Percentiles rank a stretch among this genome's conserved stretches.
Evolutionary conservation across 2,113 vertebrate species (phyloP).

Genomic region (Elgaria multicarinata): DNA sequence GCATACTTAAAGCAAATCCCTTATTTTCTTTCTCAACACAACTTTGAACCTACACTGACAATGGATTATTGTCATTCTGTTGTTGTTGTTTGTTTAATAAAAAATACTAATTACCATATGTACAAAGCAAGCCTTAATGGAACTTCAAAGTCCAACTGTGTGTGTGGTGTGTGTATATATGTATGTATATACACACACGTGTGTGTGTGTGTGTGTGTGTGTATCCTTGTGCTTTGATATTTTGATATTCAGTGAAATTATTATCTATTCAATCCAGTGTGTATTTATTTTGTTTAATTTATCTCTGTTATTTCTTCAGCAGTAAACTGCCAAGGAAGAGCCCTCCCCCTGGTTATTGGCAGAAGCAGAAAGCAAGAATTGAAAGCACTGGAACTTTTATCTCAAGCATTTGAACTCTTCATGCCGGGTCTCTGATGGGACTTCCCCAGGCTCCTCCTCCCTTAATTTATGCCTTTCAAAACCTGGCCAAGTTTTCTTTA

Average conservation of each 20-base stretch:
- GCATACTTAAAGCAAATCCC: not conserved
- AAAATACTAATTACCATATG: constrained; percentile 59
- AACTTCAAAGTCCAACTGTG: constrained; percentile 73
- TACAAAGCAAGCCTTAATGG: constrained; percentile 75
- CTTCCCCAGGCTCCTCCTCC: constrained; percentile 55
- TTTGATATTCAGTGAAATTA: constrained; percentile 79
- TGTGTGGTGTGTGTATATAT: not conserved
- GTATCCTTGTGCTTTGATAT: constrained; percentile 80
- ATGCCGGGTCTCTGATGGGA: constrained; percentile 22
- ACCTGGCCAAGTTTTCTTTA: constrained; percentile 56
- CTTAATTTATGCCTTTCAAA: constrained; percentile 73
- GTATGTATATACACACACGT: constrained; percentile 38
- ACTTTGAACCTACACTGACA: not conserved
- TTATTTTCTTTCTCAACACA: not conserved
- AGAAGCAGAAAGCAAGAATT: constrained; percentile 71
- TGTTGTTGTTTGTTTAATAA: constrained; percentile 3
- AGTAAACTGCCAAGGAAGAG: constrained; percentile 69
- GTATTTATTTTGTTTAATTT: constrained; percentile 78
- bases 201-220: constrained; percentile 40
- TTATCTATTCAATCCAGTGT: constrained; percentile 78
- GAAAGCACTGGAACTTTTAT: constrained; percentile 73
- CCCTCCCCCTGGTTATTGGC: constrained; percentile 68
- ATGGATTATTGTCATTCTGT: not conserved
- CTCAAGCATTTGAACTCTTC: constrained; percentile 67
- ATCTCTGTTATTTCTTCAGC: constrained; percentile 76